phyloP scores from a whole-genome alignment of 2,113 vertebrate species.

The Anolis carolinensis region DNA sequence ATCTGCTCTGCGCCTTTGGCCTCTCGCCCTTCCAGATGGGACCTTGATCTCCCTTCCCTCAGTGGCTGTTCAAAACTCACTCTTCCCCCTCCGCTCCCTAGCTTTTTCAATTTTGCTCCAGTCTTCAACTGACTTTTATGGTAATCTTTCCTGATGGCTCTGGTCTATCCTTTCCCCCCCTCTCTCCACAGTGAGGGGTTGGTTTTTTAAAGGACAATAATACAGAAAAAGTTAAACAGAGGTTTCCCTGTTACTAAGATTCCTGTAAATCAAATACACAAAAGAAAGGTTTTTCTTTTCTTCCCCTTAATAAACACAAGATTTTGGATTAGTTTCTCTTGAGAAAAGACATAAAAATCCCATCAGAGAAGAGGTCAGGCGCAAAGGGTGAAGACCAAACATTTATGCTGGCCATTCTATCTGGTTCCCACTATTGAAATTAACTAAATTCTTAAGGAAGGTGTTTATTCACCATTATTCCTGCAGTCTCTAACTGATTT shows the following conservation, averaged over 20 bases:
- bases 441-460: background rate
- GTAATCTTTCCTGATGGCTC: background rate
- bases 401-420: background rate
- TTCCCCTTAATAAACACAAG: background rate
- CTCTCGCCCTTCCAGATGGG: slow-evolving; percentile 74
- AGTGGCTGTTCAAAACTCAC: slow-evolving; percentile 25
- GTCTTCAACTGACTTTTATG: slow-evolving; percentile 3
- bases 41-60: slow-evolving; percentile 65
- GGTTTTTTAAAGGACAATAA: background rate
- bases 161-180: background rate
- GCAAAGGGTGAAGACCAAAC: too few species aligned
- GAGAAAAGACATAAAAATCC: background rate
- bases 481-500: background rate
- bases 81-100: slow-evolving; percentile 21
- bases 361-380: background rate
- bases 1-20: slow-evolving; percentile 74
- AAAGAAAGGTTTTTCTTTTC: background rate
- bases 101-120: slow-evolving; percentile 40
- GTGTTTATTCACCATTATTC: background rate
- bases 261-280: slow-evolving; percentile 7
- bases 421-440: background rate
- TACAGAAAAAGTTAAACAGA: slow-evolving; percentile 9
- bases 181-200: slow-evolving; percentile 11
- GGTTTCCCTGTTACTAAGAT: background rate
- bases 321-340: background rate